phyloP scores from a whole-genome alignment of 2,888 invertebrate genomes.

The Ophioninae sp. region DNA sequence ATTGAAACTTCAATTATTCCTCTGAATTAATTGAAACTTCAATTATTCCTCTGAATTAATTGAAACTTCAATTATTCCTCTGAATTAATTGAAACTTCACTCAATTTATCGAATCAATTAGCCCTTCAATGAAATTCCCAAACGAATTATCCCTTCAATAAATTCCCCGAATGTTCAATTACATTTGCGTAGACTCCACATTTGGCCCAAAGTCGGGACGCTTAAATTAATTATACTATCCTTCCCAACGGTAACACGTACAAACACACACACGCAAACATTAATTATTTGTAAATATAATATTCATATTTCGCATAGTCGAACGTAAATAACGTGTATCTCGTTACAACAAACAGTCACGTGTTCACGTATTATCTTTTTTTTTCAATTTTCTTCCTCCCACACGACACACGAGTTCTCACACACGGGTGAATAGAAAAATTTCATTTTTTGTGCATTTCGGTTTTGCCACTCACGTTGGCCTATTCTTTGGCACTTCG shows the following conservation, averaged over 20 bases:
- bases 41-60: too few species aligned
- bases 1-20: too few species aligned
- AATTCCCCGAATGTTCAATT: constrained; percentile 5
- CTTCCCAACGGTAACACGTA: neutral
- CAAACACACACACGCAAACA: constrained; percentile 7
- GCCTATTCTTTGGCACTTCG: too few species aligned
- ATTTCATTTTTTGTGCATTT: too few species aligned
- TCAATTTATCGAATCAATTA: too few species aligned
- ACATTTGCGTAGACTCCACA: constrained; percentile 41
- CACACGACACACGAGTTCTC: constrained; percentile 7
- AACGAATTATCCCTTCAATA: neutral
- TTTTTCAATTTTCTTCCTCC: neutral
- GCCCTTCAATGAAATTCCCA: neutral
- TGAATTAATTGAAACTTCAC: too few species aligned
- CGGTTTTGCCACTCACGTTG: too few species aligned
- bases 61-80: too few species aligned
- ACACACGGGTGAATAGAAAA: constrained; percentile 51
- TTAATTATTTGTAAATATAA: neutral
- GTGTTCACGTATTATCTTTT: neutral
- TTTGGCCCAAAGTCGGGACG: constrained; percentile 47
- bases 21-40: too few species aligned
- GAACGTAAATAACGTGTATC: neutral
- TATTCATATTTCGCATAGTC: neutral
- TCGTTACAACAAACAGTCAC: neutral
- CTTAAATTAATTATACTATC: neutral